These are phyloP conservation scores for Moxostoma hubbsi DNA, from an alignment of 2,797 vertebrate species.

Conservation along the genomic window DNA sequence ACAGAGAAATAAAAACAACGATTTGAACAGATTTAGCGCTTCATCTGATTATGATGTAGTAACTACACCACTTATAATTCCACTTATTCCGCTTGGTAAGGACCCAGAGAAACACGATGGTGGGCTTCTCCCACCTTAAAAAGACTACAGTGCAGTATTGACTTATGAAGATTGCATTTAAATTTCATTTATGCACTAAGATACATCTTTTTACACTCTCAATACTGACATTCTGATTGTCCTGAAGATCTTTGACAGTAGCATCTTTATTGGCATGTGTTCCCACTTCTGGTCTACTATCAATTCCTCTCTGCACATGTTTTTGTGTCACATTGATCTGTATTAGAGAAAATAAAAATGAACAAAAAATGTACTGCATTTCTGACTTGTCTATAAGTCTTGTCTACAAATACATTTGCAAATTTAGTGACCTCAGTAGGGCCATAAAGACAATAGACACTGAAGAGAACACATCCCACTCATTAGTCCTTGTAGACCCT, in stretches of 20 bases:
- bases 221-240: slow-evolving; percentile 81
- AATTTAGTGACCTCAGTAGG: too few species aligned
- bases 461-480: too few species aligned
- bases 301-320: slow-evolving; percentile 80
- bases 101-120: background rate
- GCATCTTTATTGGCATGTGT: slow-evolving; percentile 77
- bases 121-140: background rate
- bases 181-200: background rate
- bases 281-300: slow-evolving; percentile 80
- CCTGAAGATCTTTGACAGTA: slow-evolving; percentile 75
- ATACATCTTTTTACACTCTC: background rate
- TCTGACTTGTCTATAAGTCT: background rate
- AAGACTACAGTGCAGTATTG: too few species aligned
- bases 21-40: slow-evolving; percentile 56
- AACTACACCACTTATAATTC: background rate
- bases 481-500: too few species aligned
- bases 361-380: background rate
- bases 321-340: slow-evolving; percentile 40
- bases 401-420: too few species aligned
- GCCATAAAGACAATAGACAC: too few species aligned
- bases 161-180: background rate
- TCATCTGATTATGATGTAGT: slow-evolving; percentile 83
- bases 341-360: background rate
- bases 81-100: background rate
- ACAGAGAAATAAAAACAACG: slow-evolving; percentile 58